phyloP scores from a whole-genome alignment of 2,888 invertebrate species.

The Sarcophaga variegata region DNA sequence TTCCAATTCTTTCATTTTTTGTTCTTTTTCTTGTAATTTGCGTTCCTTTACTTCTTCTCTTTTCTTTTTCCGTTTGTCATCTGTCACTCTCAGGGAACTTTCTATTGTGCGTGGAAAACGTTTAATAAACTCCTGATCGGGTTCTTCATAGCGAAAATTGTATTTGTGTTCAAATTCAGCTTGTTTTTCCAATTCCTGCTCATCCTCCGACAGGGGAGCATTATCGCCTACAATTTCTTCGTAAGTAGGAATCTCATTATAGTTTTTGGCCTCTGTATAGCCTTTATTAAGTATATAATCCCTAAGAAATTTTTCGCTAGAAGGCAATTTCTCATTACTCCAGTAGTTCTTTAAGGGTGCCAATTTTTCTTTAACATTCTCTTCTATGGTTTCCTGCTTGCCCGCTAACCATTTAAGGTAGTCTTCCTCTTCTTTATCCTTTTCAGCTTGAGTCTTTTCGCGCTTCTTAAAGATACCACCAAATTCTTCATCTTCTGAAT shows the following conservation, averaged over 20 bases:
- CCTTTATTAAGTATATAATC: conserved; percentile 96
- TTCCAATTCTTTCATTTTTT: conserved; percentile 93
- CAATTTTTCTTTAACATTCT: conserved; percentile 85
- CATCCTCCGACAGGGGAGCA: conserved; percentile 88
- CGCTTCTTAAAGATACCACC: conserved; percentile 84
- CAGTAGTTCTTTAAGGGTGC: conserved; percentile 92
- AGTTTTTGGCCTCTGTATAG: conserved; percentile 79
- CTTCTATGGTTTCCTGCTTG: conserved; percentile 85
- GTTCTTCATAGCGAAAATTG: conserved; percentile 98
- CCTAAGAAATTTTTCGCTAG: conserved; percentile 93
- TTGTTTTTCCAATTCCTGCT: conserved; percentile 89
- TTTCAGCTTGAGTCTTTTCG: conserved; percentile 83
- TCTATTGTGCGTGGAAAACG: conserved; percentile 95
- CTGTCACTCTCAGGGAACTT: conserved; percentile 90
- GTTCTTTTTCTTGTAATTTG: conserved; percentile 89
- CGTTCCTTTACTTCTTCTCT: conserved; percentile 88
- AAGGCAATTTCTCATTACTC: conserved; percentile 90
- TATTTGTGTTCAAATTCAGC: conserved; percentile 96
- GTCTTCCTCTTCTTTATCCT: conserved; percentile 83
- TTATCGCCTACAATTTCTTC: conserved; percentile 86
- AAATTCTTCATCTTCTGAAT: conserved; percentile 83
- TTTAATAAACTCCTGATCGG: conserved; percentile 95
- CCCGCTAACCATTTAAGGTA: conserved; percentile 92
- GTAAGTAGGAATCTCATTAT: conserved; percentile 84
- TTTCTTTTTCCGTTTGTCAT: conserved; percentile 90